Conservation (phyloP, 2,888 invertebrate genomes). For the Diaphora mendica region DNA sequence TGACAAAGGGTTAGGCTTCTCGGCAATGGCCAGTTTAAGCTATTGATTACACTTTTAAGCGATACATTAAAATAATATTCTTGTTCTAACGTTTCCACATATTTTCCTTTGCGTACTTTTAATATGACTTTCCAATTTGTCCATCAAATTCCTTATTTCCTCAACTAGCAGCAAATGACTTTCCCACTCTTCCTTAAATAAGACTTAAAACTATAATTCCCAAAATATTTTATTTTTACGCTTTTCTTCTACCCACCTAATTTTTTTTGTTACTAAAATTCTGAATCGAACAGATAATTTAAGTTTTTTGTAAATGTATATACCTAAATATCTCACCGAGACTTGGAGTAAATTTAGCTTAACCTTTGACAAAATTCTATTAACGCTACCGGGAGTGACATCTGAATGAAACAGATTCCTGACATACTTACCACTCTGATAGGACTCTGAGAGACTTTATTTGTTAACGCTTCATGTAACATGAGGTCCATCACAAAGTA, state of each 20-base stretch:
- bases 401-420: not conserved
- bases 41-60: no score
- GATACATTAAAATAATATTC: no score
- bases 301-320: no score
- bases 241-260: not conserved
- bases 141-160: no score
- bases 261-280: not conserved
- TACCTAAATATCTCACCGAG: not conserved
- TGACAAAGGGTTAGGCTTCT: not conserved
- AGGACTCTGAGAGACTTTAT: not conserved
- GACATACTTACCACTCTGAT: not conserved
- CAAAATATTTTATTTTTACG: not conserved
- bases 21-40: not conserved
- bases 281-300: not conserved
- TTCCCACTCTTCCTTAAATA: not conserved
- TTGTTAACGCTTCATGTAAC: not conserved
- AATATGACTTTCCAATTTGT: not conserved
- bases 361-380: not conserved
- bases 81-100: no score
- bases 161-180: no score
- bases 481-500: constrained; percentile 16
- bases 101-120: no score
- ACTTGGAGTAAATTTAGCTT: not conserved
- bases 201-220: not conserved
- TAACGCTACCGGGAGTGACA: not conserved